A percentile compares a stretch with the other conserved stretches of the same genome.
Conservation (phyloP, 2,797 vertebrate genomes). For the Danionella dracula region DNA sequence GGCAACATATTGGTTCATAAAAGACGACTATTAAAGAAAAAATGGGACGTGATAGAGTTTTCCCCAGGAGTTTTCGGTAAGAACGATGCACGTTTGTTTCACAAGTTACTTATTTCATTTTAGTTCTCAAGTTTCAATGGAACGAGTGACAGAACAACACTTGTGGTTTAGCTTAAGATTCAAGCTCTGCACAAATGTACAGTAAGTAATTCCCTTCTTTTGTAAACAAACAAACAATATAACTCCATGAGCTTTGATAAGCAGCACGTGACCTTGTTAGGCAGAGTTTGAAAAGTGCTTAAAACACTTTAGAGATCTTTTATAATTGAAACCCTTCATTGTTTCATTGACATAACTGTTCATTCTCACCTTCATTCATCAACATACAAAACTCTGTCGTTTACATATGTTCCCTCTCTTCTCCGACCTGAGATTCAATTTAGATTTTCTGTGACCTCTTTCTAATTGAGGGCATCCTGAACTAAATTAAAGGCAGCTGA, state of each 20-base stretch:
- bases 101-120: background rate
- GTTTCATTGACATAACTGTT: too few relatives aligned
- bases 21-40: slow-evolving; percentile 46
- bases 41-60: slow-evolving; percentile 88
- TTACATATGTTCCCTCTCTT: slow-evolving; percentile 54
- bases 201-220: too few relatives aligned
- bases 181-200: too few relatives aligned
- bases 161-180: too few relatives aligned
- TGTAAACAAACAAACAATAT: too few relatives aligned
- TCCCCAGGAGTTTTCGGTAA: slow-evolving; percentile 94
- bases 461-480: slow-evolving; percentile 72
- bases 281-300: background rate
- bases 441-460: slow-evolving; percentile 66
- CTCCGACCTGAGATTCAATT: slow-evolving; percentile 57
- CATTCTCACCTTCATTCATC: slow-evolving; percentile 61
- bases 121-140: too few relatives aligned
- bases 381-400: slow-evolving; percentile 58
- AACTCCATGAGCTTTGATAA: too few relatives aligned
- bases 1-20: slow-evolving; percentile 40
- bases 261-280: too few relatives aligned
- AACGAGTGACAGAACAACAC: too few relatives aligned
- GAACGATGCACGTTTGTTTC: slow-evolving; percentile 30
- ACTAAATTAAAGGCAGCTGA: slow-evolving; percentile 56
- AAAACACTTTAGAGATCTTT: slow-evolving; percentile 36
- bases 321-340: slow-evolving; percentile 49